Base-by-base conservation (phyloP, 2,113 vertebrate genomes). In the Microcebus lehilahytsara region DNA sequence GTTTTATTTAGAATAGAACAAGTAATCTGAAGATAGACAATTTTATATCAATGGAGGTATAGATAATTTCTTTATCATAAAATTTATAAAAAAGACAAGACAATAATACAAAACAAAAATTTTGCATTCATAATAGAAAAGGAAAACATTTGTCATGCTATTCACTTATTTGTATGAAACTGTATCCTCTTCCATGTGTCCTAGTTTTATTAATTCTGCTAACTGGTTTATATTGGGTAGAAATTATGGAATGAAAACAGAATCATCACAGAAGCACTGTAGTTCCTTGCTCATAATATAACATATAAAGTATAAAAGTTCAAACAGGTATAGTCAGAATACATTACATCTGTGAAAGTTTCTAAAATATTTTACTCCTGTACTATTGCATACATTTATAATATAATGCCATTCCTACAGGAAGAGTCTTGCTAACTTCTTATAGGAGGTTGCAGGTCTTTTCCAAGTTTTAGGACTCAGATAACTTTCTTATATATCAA, bases 391-490 rank as follows among this genome's bases (percentile, higher is more conserved):
- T 46, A 60, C 11, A 23, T 80, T 30, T 93, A 4, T 74, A 60
- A 11, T 22, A 81, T 7, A 27, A 2, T 23, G 20, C 2, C 11
- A 71, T 84, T 83, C 20, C 84, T 5, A 4, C 5, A n/a, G 22
- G 23, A 46, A 87, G 42, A 0, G 53, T 37, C 74, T 9, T 72
- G 7, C 53, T 90, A 91, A 78, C 37, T 64, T 91, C 6, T 64
- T 0, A 0, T 17, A 51, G 9, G 22, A 72, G 34, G n/a, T 25
- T 51, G 5, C 56, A 7, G 4, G 9, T 51, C n/a, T 81, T 85
- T 69, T 32, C n/a, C 30, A 34, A 5, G 0, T 0, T 0, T 64
- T 71, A 4, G 49, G 0, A 0, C 17, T 51, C 34, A 66, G n/a
- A 37, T 79, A 42, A 46, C 51, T 80, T 94, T 92, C 25, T 78